These are phyloP conservation scores for Leuciscus idus DNA, from an alignment of 2,113 vertebrate genomes.

Conservation along the genomic window DNA sequence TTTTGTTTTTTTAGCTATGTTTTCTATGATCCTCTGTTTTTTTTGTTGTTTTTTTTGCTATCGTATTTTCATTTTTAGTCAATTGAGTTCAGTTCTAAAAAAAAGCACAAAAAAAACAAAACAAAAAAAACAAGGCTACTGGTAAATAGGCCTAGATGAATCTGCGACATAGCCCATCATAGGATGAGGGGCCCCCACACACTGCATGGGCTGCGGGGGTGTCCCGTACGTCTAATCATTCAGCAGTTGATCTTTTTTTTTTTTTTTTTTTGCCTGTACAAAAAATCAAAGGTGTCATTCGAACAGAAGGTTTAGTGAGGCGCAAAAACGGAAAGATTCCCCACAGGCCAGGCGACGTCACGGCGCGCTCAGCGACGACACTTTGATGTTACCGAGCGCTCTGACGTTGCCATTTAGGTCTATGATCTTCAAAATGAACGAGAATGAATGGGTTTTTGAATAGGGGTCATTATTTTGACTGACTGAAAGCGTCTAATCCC, in stretches of 20 bases:
- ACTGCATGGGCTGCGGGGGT: too few relatives aligned
- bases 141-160: too few relatives aligned
- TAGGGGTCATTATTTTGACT: neutral
- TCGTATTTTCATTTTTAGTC: too few relatives aligned
- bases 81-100: too few relatives aligned
- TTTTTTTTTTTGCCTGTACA: neutral
- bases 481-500: neutral
- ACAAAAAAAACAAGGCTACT: too few relatives aligned
- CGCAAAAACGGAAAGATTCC: neutral
- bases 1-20: too few relatives aligned
- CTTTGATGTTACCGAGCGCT: constrained; percentile 13
- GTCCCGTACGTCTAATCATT: neutral
- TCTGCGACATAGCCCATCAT: too few relatives aligned
- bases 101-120: too few relatives aligned
- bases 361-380: neutral
- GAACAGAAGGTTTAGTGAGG: constrained; percentile 31
- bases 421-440: neutral
- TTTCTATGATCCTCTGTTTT: too few relatives aligned
- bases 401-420: constrained; percentile 3
- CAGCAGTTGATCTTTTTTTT: neutral
- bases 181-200: too few relatives aligned
- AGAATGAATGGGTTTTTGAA: neutral
- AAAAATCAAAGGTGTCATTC: neutral
- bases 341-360: constrained; percentile 9
- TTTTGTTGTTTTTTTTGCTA: too few relatives aligned